Evolutionary conservation across 2,113 vertebrate species (phyloP), one percentile per base, ranked within the genome.

Genomic region (Malurus cyaneus): DNA sequence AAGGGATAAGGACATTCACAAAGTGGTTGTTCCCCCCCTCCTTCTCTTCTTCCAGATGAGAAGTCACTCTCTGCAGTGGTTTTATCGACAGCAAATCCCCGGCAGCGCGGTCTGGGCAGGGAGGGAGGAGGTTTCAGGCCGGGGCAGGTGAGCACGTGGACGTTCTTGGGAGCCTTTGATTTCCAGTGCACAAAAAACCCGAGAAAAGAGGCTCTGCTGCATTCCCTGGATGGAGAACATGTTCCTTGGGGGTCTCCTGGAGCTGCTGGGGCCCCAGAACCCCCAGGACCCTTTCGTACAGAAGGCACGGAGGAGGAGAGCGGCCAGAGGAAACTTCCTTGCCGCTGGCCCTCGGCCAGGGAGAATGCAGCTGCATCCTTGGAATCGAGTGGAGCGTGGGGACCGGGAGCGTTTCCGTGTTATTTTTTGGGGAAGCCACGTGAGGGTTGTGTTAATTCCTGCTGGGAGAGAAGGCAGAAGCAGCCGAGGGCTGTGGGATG

Each of bases 321-420:
- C 0, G 1, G 29, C 28, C 5, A 6, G 53, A 88, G 91, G 93
- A 92, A 92, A 93, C 70, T 92, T 96, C 82, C 88, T 74, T 4
- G 24, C 26, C 1, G 14, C 70, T 93, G 94, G 74, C 66, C 49
- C 57, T 24, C 0, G 0, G 87, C 94, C 93, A 96, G 89, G 80
- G 26, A 84, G 80, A 91, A 73, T 47, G 91, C 96, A 95, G 96
- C 94, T 96, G 96, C 96, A 88, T 96, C 94, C 91, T 91, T 54
- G 94, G 96, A 93, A 73, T 67, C 8, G 44, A 94, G 93, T 9
- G 86, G 86, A 91, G 93, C 59, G 46, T 80, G 91, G 94, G 93
- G 89, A 92, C 72, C n/a, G 3, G 10, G 19, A 96, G 72, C 86
- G 3, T 80, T 92, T 96, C 96, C 67, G 56, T 3, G 24, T 47